Evolutionary conservation across 2,113 vertebrate genomes (phyloP), one percentile per base, ranked within the genome.

Genomic region (Lophura nycthemera): DNA sequence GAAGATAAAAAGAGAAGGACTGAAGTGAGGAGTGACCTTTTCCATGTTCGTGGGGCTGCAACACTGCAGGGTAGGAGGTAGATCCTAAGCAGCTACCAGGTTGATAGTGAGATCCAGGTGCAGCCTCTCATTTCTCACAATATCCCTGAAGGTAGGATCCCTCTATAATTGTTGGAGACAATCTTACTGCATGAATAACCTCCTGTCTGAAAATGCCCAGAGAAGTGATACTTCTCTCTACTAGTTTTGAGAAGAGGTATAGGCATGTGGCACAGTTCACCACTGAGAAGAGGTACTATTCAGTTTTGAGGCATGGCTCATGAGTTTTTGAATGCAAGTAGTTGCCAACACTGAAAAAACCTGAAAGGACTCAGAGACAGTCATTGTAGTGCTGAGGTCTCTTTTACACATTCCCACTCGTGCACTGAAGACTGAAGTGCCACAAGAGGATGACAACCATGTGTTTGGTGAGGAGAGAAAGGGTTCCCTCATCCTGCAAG

Each of bases 11-110:
- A 75, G 43, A 81, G 72, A 45, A 70, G 50, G 14, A 12, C 13
- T 69, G 66, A 81, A 12, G 19, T 65, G 71, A 74, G 30, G 10
- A 18, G 8, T 74, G 88, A 93, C 57, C 73, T 95, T 67, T 90
- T 47, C 76, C 60, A 42, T 5, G 0, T 69, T 69, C 8, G 8
- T 59, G 57, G 61, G 32, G 29, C 52, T 82, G 38, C 10, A 42
- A 1, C 57, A 30, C 70, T 57, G 59, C 59, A 65, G 70, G 74
- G 38, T 32, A 57, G 73, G 66, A 72, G 29, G 13, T 48, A 65
- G 66, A 89, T 61, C 84, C 70, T 78, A 59, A 34, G 1, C 14
- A 57, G 22, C 19, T 59, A 5, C 9, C 14, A 42, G 40, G 36
- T 29, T 78, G 61, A 56, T 9, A 56, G 40, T 48, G 27, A 20